Evolutionary conservation across 1,140 invertebrate species (phyloP), one percentile per base, ranked within the genome.

Genomic region (Drosophila bocqueti): DNA sequence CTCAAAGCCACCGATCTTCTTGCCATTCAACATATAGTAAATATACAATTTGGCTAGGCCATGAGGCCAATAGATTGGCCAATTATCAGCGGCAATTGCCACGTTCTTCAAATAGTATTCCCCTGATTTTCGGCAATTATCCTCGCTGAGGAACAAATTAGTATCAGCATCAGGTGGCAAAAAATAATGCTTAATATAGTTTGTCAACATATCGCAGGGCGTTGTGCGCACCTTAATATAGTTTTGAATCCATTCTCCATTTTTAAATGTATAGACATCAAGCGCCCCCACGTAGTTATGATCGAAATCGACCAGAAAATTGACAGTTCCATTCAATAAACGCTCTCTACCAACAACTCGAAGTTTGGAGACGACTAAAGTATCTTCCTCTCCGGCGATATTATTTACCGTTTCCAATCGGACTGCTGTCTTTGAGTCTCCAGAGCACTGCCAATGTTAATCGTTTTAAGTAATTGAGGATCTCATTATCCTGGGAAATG

Each of bases 41-140:
- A 24, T 3, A 8, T 1, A 0, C 2, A 8, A 0, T 24, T 15
- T 24, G 4, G 5, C 15, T 4, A 47, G 21, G 2, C 21, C 21
- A 15, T 21, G 45, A 24, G 13, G 18, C 2, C 24, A 2, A 15
- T 5, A 1, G 5, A 13, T 2, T 16, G 45, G 45, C 45, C 45
- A 47, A 26, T 47, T 47, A 0, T 26, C 24, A 24, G 5, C 1
- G 46, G 2, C 13, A 47, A 47, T 3, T 26, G 2, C 3, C 0
- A 26, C 4, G 3, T 47, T 26, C 10, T 47, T 47, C 0, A 47
- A 9, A 47, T 47, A 47, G 46, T 47, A 47, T 9, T 26, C 21
- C 0, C 24, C 24, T 47, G 9, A 1, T 1, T 16, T 47, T 0
- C 15, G 1, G 24, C 15, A 26, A 11, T 26, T 47, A 3, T 9